Evolutionary conservation across 2,888 invertebrate species (phyloP), one percentile per base, ranked within the genome.

Genomic region (Heliconius charithonia): DNA sequence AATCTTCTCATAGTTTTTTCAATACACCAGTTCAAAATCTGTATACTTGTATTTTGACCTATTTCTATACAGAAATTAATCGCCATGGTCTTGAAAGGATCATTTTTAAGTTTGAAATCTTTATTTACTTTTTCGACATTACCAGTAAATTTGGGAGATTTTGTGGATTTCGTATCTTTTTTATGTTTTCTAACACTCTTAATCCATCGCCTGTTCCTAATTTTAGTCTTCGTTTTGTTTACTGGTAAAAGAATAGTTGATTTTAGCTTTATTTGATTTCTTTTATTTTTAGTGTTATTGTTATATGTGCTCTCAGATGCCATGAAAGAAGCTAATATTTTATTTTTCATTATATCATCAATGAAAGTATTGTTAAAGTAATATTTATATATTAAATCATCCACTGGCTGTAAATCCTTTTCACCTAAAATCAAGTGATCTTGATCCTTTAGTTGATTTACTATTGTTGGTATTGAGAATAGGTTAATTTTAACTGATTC

Each of bases 301-400:
- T 67, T 79, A 2, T 71, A 71, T 51, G 37, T 65, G 6, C 22
- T 65, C 45, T 82, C 77, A 12, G 84, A 79, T 3, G 85, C 81
- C 16, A 88, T 82, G 13, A 90, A 86, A 16, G 87, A 87, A 0
- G 88, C 84, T 4, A 94, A 70, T 32, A 93, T 84, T 80, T 93
- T 91, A 29, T 84, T 91, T 80, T 88, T 93, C 89, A 94, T 93
- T 6, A 93, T 69, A 45, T 86, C 90, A 73, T 94, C 93, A 29
- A 94, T 92, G 27, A 92, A 93, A 0, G 94, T 94, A 59, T 95
- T 94, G 78, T 95, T 94, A 56, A 95, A 95, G 75, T 94, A 95
- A 76, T 91, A 93, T 88, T 94, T 94, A 83, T 93, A 94, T 6
- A 95, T 90, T 79, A 95, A 87, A 80, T 94, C 94, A 37, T 95